These are phyloP conservation scores for Corvus cornix DNA, from an alignment of 2,113 vertebrate genomes.

Conservation along the genomic window DNA sequence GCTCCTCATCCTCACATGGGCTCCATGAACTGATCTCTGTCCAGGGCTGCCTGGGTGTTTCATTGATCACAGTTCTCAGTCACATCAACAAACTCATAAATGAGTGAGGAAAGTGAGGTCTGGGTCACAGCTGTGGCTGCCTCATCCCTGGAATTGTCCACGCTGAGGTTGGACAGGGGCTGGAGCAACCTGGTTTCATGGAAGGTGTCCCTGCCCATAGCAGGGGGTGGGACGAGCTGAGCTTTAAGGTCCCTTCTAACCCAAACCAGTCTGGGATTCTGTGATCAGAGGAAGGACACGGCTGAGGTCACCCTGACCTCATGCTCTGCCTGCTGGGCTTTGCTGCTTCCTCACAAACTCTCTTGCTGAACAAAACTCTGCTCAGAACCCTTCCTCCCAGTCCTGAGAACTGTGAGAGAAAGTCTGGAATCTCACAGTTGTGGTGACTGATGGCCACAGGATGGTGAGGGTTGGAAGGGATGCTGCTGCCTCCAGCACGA, in stretches of 20 bases:
- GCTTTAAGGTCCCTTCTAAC: background rate
- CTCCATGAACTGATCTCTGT: background rate
- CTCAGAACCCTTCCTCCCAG: background rate
- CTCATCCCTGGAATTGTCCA: background rate
- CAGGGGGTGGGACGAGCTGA: background rate
- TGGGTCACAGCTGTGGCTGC: background rate
- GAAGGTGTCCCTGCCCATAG: background rate
- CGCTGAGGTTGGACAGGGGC: rapidly evolving
- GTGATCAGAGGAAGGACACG: background rate
- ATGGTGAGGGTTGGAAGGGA: background rate
- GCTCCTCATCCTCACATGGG: background rate
- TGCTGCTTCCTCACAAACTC: background rate
- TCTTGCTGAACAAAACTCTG: background rate
- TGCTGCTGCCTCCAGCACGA: rapidly evolving
- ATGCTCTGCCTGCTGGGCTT: background rate
- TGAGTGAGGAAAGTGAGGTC: background rate
- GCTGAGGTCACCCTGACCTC: background rate
- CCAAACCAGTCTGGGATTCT: background rate
- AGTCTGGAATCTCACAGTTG: background rate
- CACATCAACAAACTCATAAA: background rate
- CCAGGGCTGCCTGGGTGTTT: background rate
- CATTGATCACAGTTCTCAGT: background rate
- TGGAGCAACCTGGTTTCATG: background rate
- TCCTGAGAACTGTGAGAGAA: background rate
- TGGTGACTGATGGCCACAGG: background rate